Evolutionary conservation across 1,140 invertebrate genomes (phyloP).

Genomic region (Mya arenaria): DNA sequence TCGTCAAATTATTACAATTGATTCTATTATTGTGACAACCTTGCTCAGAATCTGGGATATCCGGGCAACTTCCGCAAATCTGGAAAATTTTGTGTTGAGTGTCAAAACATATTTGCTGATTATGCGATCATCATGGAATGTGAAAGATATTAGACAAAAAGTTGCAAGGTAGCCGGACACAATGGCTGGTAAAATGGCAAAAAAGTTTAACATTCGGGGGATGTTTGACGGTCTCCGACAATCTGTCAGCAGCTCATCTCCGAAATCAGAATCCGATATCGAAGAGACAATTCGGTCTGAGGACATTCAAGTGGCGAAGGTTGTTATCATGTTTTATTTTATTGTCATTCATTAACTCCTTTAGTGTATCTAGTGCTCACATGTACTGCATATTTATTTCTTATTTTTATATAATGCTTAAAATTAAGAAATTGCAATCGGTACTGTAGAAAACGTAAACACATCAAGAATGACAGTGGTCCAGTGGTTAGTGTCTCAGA

Average conservation of each 20-base stretch:
- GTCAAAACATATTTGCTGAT: neutral
- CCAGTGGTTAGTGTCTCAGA: too few species aligned
- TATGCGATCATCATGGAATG: slow-evolving; percentile 15
- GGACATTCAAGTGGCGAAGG: slow-evolving; percentile 77
- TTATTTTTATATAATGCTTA: too few species aligned
- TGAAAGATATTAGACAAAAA: neutral
- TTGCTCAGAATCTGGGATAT: slow-evolving; percentile 52
- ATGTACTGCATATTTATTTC: too few species aligned
- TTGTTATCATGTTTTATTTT: slow-evolving; percentile 56
- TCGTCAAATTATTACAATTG: slow-evolving; percentile 58
- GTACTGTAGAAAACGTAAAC: too few species aligned
- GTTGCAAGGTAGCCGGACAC: neutral
- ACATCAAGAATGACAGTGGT: too few species aligned
- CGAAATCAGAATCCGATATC: slow-evolving; percentile 75
- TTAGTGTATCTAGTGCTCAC: too few species aligned
- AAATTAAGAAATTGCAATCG: too few species aligned
- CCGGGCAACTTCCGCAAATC: slow-evolving; percentile 50
- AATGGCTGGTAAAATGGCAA: slow-evolving; percentile 69
- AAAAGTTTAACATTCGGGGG: slow-evolving; percentile 74
- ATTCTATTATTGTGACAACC: slow-evolving; percentile 34
- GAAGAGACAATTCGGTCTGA: slow-evolving; percentile 75
- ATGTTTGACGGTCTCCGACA: slow-evolving; percentile 73
- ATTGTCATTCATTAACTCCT: too few species aligned
- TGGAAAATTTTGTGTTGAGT: neutral
- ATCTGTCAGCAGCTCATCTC: slow-evolving; percentile 71